Evolutionary conservation across 2,888 invertebrate species (phyloP).

Genomic region (Trichopria drosophilae): DNA sequence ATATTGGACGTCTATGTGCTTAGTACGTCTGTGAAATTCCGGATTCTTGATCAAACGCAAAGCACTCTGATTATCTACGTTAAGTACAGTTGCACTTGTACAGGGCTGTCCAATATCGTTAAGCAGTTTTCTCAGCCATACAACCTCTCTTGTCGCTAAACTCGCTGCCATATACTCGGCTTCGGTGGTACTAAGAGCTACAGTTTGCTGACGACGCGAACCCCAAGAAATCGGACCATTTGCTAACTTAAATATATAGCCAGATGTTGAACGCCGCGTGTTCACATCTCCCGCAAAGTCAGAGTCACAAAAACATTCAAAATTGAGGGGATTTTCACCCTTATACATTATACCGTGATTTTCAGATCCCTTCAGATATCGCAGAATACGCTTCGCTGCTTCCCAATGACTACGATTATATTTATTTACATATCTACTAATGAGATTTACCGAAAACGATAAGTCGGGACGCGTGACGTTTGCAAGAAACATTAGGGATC

Average conservation of each 20-base stretch:
- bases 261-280: no score
- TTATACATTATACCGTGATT: constrained; percentile 24
- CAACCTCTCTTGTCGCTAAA: constrained; percentile 35
- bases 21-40: no score
- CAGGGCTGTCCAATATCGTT: no score
- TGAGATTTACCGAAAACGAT: constrained; percentile 2
- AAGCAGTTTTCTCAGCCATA: constrained; percentile 26
- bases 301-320: constrained; percentile 27
- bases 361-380: no score
- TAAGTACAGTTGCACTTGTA: no score
- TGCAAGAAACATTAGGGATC: constrained; percentile 2
- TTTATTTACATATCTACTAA: constrained; percentile 1
- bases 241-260: constrained; percentile 29
- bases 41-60: no score
- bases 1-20: no score
- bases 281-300: constrained; percentile 31
- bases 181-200: constrained; percentile 32
- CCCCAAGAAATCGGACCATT: constrained; percentile 34
- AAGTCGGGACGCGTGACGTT: constrained; percentile 10
- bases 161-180: no score
- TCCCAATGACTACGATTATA: neutral
- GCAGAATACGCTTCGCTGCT: no score
- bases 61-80: no score
- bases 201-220: constrained; percentile 26
- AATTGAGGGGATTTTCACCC: neutral